These are phyloP conservation scores for Peromyscus californicus DNA, from an alignment of 2,113 vertebrate genomes.

Conservation along the genomic window DNA sequence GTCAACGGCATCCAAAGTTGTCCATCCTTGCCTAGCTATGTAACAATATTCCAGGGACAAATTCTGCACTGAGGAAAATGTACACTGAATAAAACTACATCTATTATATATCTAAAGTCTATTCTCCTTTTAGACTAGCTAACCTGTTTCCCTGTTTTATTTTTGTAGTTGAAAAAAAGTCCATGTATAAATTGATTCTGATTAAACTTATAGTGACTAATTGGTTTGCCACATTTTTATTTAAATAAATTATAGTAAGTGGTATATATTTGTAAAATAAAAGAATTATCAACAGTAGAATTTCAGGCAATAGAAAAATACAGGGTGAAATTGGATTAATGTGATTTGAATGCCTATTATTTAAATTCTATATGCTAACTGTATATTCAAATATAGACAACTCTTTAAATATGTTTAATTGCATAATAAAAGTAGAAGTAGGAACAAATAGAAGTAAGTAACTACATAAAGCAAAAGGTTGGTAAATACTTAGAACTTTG, in stretches of 20 bases:
- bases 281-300: not conserved
- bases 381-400: not conserved
- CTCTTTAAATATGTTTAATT: not conserved
- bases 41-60: not conserved
- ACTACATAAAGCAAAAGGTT: not conserved
- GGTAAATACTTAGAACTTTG: not conserved
- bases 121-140: not conserved
- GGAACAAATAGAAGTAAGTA: not conserved
- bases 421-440: not conserved
- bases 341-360: not conserved
- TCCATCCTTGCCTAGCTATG: not conserved
- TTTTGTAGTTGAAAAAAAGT: slow-evolving; percentile 45
- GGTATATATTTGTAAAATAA: not conserved
- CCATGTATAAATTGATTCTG: slow-evolving; percentile 3
- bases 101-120: not conserved
- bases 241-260: not conserved
- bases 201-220: slow-evolving; percentile 31
- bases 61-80: not conserved
- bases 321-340: not conserved
- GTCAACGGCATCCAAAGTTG: not conserved
- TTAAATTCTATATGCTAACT: slow-evolving; percentile 12
- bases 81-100: not conserved
- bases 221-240: not conserved
- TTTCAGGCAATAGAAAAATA: slow-evolving; percentile 13
- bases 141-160: not conserved